Evolutionary conservation across 2,113 vertebrate species (phyloP).

Genomic region (Hyla sarda): DNA sequence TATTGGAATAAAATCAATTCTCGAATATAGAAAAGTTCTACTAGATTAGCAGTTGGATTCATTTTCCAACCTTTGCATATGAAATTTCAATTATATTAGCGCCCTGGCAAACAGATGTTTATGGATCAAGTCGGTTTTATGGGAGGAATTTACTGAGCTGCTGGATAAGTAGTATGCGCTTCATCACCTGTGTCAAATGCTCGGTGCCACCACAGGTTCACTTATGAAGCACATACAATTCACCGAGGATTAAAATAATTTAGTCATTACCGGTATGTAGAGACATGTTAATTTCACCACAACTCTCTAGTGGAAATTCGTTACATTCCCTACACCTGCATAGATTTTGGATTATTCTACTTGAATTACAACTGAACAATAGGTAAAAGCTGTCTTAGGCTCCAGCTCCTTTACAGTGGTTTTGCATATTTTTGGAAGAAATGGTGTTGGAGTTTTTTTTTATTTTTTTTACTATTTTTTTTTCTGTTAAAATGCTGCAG

Average conservation of each 20-base stretch:
- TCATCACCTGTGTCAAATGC: conserved; percentile 25
- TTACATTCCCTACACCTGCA: neutral
- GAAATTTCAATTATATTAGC: conserved; percentile 35
- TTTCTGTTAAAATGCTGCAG: neutral
- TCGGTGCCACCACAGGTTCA: conserved; percentile 7
- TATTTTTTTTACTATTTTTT: too few species aligned
- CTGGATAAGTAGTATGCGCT: neutral
- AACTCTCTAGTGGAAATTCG: neutral
- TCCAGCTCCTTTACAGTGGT: too few species aligned
- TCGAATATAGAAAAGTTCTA: conserved; percentile 3
- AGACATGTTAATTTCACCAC: neutral
- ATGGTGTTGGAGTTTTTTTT: too few species aligned
- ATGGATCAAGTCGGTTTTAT: conserved; percentile 33
- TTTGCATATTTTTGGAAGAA: too few species aligned
- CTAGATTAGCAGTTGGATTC: conserved; percentile 3
- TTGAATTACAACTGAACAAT: neutral
- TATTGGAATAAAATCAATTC: conserved; percentile 35
- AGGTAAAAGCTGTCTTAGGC: neutral
- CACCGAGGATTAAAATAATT: neutral
- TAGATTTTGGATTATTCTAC: neutral
- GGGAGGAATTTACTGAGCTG: neutral
- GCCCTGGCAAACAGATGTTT: conserved; percentile 39
- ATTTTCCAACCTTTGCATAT: conserved; percentile 43
- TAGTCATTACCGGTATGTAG: conserved; percentile 2
- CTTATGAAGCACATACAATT: neutral